Conservation (phyloP, 2,888 invertebrate species). For the Gisinianus flammeolus region DNA sequence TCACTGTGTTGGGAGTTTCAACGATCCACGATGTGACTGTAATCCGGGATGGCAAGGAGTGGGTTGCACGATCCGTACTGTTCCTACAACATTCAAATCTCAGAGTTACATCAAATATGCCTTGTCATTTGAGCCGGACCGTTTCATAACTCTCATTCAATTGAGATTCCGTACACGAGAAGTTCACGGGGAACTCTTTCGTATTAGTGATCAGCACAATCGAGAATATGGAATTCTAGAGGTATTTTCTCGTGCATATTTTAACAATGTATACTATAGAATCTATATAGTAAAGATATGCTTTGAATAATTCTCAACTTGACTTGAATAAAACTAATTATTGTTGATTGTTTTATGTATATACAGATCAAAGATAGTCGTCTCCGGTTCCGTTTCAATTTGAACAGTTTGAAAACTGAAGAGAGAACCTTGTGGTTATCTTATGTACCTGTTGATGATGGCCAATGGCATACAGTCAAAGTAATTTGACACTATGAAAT, state of each 20-base stretch:
- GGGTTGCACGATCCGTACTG: conserved; percentile 81
- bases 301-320: too few species aligned
- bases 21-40: conserved; percentile 77
- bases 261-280: too few species aligned
- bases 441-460: conserved; percentile 89
- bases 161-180: conserved; percentile 92
- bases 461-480: conserved; percentile 94
- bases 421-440: conserved; percentile 89
- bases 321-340: too few species aligned
- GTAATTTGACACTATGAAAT: conserved; percentile 58
- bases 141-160: conserved; percentile 91
- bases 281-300: too few species aligned
- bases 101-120: conserved; percentile 98
- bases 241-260: conserved; percentile 63
- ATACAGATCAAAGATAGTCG: conserved; percentile 84
- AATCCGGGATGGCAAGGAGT: conserved; percentile 65
- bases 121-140: conserved; percentile 89
- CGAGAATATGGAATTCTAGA: conserved; percentile 90
- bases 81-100: conserved; percentile 88
- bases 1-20: conserved; percentile 89
- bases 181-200: conserved; percentile 89
- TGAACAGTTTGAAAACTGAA: conserved; percentile 88
- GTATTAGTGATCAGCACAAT: conserved; percentile 92
- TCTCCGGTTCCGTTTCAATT: conserved; percentile 88
- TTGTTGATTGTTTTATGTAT: conserved; percentile 58